Conservation (phyloP, 2,888 invertebrate species). For the Drosophila crucigera region DNA sequence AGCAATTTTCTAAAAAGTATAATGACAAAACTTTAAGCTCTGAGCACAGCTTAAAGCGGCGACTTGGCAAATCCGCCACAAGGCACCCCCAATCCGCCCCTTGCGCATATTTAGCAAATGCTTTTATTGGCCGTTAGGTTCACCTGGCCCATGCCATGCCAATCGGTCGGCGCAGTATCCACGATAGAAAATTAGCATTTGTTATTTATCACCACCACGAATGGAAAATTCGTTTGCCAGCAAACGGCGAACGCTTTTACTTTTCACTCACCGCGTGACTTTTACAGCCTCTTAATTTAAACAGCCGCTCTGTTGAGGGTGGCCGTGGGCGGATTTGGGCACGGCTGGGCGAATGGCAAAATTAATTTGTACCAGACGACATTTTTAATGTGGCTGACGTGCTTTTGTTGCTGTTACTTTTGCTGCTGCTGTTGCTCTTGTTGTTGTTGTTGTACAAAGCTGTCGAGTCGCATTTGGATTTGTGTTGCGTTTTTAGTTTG, state of each 20-base stretch:
- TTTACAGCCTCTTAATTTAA: conserved; percentile 81
- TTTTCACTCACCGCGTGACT: conserved; percentile 80
- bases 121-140: conserved; percentile 80
- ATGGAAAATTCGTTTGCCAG: conserved; percentile 44
- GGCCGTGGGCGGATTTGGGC: conserved; percentile 30
- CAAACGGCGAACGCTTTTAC: conserved; percentile 54
- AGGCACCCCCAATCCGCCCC: conserved; percentile 4
- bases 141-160: conserved; percentile 64
- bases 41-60: conserved; percentile 50
- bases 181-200: conserved; percentile 76
- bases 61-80: background rate
- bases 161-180: conserved; percentile 13
- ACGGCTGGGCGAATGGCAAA: conserved; percentile 53
- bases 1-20: conserved; percentile 51
- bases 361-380: conserved; percentile 81
- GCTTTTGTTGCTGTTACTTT: conserved; percentile 22
- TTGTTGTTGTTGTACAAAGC: conserved; percentile 7
- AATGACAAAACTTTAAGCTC: conserved; percentile 64
- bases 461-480: conserved; percentile 55
- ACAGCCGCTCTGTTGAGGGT: conserved; percentile 50
- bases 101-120: conserved; percentile 63
- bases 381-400: conserved; percentile 72
- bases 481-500: conserved; percentile 56
- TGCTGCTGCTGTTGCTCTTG: conserved; percentile 1
- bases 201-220: conserved; percentile 71